These are phyloP conservation scores for Cercopithecus neglectus DNA, from an alignment of 2,797 vertebrate genomes.

Conservation along the genomic window DNA sequence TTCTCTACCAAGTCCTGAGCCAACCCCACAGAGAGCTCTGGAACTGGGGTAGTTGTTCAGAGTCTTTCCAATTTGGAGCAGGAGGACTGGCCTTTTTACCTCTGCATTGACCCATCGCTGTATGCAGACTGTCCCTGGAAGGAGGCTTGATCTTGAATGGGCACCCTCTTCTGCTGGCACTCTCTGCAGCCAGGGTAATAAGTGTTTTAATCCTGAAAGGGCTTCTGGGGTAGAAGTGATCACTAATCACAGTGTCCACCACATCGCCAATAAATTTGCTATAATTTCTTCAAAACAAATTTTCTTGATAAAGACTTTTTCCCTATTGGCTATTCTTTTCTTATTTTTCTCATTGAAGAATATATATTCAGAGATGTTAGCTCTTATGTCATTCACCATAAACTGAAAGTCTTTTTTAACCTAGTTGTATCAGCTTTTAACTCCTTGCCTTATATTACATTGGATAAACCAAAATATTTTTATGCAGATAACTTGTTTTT, in stretches of 20 bases:
- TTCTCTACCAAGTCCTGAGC: background rate
- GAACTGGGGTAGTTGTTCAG: background rate
- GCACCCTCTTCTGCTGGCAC: rapidly evolving
- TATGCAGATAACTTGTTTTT: background rate
- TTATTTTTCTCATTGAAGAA: background rate
- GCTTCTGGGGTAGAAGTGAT: background rate
- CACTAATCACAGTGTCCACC: background rate
- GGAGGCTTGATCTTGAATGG: background rate
- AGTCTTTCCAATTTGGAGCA: background rate
- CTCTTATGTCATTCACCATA: background rate
- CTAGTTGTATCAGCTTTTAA: background rate
- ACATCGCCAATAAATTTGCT: background rate
- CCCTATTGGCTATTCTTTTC: background rate
- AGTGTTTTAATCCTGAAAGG: background rate
- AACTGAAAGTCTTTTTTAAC: background rate
- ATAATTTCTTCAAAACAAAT: background rate
- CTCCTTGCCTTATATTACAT: background rate
- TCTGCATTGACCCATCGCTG: background rate
- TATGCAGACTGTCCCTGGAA: rapidly evolving
- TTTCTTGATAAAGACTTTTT: background rate
- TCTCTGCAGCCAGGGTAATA: background rate
- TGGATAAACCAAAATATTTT: background rate
- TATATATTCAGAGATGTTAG: background rate
- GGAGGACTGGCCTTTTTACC: too few relatives aligned
- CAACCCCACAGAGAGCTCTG: background rate